phyloP scores from a whole-genome alignment of 2,113 vertebrate species.

The Apus apus region DNA sequence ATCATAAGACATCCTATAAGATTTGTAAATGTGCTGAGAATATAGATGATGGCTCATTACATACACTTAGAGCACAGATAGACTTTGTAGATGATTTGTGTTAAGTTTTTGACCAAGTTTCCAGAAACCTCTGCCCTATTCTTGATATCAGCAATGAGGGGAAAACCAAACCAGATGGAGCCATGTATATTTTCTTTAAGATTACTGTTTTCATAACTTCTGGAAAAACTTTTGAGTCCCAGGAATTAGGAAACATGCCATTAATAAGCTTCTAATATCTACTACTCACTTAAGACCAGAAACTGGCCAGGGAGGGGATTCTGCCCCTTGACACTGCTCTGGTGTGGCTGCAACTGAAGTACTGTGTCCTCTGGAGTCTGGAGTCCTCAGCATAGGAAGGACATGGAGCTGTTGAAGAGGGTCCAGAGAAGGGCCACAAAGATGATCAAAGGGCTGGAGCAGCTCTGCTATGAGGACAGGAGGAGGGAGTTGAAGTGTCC shows the following conservation, averaged over 20 bases:
- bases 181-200: not conserved
- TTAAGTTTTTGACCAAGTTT: not conserved
- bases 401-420: too few relatives aligned
- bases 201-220: not conserved
- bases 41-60: not conserved
- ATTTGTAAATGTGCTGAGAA: not conserved
- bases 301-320: not conserved
- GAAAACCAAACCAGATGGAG: not conserved
- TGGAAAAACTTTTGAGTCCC: not conserved
- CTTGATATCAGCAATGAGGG: not conserved
- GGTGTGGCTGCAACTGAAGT: too few relatives aligned
- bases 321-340: too few relatives aligned
- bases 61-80: not conserved
- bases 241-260: not conserved
- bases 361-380: too few relatives aligned
- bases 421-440: too few relatives aligned
- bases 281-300: not conserved
- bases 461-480: too few relatives aligned
- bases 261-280: not conserved
- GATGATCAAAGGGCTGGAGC: too few relatives aligned
- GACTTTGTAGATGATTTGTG: too few relatives aligned
- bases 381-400: too few relatives aligned
- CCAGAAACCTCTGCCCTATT: not conserved
- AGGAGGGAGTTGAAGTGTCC: too few relatives aligned
- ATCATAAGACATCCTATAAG: not conserved